Percentiles rank a stretch among this genome's conserved stretches.
Evolutionary conservation across 2,797 vertebrate species (phyloP).

Genomic region (Rhinatrema bivittatum): DNA sequence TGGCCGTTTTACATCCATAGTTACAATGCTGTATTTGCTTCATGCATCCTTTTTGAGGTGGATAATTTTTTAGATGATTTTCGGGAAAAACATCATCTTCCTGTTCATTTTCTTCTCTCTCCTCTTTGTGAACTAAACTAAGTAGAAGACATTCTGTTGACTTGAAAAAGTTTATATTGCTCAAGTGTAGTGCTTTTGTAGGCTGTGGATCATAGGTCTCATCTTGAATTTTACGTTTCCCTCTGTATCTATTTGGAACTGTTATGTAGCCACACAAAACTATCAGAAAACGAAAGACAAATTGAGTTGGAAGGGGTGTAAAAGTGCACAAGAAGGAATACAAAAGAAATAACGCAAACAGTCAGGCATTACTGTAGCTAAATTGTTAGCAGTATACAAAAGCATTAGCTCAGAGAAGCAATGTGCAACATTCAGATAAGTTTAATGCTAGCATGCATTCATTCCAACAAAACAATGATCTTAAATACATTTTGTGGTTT

Average conservation of each 20-base stretch:
- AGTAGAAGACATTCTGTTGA: constrained; percentile 94
- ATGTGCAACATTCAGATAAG: too few species aligned
- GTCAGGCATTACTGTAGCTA: constrained; percentile 12
- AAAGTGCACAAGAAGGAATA: constrained; percentile 35
- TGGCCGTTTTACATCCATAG: constrained; percentile 14
- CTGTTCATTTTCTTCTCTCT: constrained; percentile 58
- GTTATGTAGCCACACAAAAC: constrained; percentile 86
- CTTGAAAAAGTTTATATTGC: constrained; percentile 62
- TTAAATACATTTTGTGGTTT: too few species aligned
- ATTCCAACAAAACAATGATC: too few species aligned
- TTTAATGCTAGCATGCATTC: too few species aligned
- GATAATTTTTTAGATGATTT: constrained; percentile 32
- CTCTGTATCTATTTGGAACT: constrained; percentile 58
- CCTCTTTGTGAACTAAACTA: constrained; percentile 73
- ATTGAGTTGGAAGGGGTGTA: constrained; percentile 53
- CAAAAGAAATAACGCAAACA: constrained; percentile 31
- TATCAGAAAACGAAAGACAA: constrained; percentile 78
- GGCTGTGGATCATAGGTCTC: constrained; percentile 54
- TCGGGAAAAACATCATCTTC: constrained; percentile 51
- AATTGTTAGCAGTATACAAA: constrained; percentile 2
- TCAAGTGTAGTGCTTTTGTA: constrained; percentile 65
- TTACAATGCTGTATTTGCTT: constrained; percentile 25
- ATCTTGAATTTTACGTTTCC: constrained; percentile 71
- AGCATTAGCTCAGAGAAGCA: too few species aligned
- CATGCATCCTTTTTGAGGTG: constrained; percentile 18